Conservation (phyloP, 2,888 invertebrate species). For the Halocaridina rubra region DNA sequence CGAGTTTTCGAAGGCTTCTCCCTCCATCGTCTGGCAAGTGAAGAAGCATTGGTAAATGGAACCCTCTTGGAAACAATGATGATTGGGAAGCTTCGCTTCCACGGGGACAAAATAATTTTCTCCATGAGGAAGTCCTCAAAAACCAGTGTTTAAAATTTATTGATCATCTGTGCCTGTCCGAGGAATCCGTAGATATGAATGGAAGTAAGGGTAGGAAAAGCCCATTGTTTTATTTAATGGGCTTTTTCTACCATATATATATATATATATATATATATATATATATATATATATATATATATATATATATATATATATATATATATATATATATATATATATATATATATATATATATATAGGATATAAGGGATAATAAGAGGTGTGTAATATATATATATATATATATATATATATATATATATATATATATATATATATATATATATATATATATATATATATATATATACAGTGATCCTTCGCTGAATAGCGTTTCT, state of each 20-base stretch:
- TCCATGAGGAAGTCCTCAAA: too few species aligned
- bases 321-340: conserved; percentile 10
- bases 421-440: neutral
- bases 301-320: neutral
- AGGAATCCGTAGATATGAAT: too few species aligned
- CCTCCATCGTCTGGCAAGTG: too few species aligned
- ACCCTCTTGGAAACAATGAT: too few species aligned
- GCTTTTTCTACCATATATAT: neutral
- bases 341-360: conserved; percentile 1
- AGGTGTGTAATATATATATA: neutral
- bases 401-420: neutral
- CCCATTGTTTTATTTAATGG: neutral
- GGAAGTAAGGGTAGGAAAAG: too few species aligned
- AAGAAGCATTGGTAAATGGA: too few species aligned
- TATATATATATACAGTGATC: neutral
- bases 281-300: neutral
- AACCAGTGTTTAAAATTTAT: too few species aligned
- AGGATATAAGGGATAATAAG: neutral
- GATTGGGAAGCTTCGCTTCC: too few species aligned
- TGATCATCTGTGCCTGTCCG: too few species aligned
- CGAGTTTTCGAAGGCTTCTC: too few species aligned
- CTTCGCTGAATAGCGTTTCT: neutral
- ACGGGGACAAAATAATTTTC: too few species aligned
- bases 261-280: neutral
- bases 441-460: neutral